These are phyloP conservation scores for Sciurus niger DNA, from an alignment of 2,113 vertebrate species.

Conservation along the genomic window DNA sequence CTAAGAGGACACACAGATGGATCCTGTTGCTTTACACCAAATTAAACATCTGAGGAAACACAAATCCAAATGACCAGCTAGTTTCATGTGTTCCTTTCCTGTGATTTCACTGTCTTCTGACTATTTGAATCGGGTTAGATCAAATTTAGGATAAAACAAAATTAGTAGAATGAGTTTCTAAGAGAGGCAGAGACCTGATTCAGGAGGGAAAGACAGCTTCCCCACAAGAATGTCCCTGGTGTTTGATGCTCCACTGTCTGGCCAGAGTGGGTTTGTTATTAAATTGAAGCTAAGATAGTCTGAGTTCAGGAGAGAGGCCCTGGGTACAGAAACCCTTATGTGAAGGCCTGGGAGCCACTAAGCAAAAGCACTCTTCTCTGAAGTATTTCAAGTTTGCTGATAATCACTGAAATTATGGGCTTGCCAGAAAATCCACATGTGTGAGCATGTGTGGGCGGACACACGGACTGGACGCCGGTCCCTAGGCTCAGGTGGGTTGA, in stretches of 20 bases:
- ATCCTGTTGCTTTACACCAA: constrained; percentile 76
- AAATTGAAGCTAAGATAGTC: constrained; percentile 57
- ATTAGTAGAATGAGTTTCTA: constrained; percentile 77
- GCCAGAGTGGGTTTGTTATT: background rate
- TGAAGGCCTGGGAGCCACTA: background rate
- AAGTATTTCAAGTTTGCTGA: background rate
- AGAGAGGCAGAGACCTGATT: constrained; percentile 33
- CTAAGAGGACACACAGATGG: constrained; percentile 73
- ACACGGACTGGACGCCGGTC: background rate
- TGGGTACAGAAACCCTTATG: background rate
- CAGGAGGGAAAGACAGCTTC: constrained; percentile 40
- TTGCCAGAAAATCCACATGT: background rate
- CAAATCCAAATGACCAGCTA: constrained; percentile 67
- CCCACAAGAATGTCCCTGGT: constrained; percentile 57
- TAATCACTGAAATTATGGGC: background rate
- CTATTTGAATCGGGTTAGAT: constrained; percentile 78
- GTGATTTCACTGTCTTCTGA: constrained; percentile 63
- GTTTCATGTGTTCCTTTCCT: constrained; percentile 62
- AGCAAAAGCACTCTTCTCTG: background rate
- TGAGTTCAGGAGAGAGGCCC: background rate
- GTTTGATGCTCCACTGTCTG: constrained; percentile 61
- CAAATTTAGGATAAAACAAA: constrained; percentile 80
- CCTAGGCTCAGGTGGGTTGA: constrained; percentile 59
- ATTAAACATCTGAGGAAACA: constrained; percentile 75
- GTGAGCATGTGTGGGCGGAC: background rate